Percentiles rank a stretch among this genome's conserved stretches.
These are phyloP conservation scores for Diglossa cyanea DNA, from an alignment of 2,797 vertebrate species.

Conservation along the genomic window DNA sequence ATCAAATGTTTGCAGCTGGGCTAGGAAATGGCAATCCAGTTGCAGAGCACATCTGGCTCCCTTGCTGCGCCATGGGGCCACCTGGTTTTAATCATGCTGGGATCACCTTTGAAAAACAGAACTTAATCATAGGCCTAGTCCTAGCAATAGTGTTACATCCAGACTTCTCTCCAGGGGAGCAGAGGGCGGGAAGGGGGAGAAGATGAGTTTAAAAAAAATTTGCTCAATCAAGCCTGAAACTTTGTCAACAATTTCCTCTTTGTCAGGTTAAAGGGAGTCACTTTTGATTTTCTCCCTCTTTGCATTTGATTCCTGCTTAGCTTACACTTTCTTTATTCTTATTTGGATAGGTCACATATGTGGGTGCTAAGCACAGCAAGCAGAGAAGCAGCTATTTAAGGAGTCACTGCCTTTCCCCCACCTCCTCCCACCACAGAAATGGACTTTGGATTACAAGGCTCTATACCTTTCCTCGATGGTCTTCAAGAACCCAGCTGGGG, in stretches of 20 bases:
- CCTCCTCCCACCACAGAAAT: background rate
- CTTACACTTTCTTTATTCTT: background rate
- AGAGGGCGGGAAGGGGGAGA: background rate
- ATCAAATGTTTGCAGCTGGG: conserved; percentile 78
- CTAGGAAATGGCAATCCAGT: conserved; percentile 41
- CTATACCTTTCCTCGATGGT: background rate
- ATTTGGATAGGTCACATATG: background rate
- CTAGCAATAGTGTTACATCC: conserved; percentile 53
- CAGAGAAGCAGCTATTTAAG: background rate
- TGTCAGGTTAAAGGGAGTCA: background rate
- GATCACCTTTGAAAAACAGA: conserved; percentile 53
- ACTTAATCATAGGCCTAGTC: conserved; percentile 29
- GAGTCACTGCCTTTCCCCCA: background rate
- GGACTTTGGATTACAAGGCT: background rate
- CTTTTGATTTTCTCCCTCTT: background rate
- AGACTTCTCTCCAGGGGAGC: conserved; percentile 46
- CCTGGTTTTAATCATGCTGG: conserved; percentile 11
- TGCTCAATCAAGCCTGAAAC: conserved; percentile 3
- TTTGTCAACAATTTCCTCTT: background rate
- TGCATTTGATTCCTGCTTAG: background rate
- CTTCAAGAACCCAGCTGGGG: background rate
- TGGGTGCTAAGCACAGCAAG: background rate
- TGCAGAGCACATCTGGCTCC: conserved; percentile 54
- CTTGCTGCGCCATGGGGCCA: background rate
- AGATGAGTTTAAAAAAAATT: background rate